phyloP scores from a whole-genome alignment of 2,888 invertebrate species.

The Criorhina ranunculi region DNA sequence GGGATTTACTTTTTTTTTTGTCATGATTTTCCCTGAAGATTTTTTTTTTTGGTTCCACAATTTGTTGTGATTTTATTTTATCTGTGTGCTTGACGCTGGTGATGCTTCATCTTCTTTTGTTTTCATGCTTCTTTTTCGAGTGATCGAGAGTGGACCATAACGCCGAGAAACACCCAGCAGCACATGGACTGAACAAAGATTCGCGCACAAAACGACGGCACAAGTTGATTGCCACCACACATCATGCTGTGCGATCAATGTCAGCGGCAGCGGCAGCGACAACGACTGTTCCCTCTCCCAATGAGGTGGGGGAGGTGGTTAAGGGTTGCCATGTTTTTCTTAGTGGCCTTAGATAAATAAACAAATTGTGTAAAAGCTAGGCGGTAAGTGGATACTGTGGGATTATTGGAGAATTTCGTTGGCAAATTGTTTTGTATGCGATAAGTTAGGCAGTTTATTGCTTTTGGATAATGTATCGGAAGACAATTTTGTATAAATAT shows the following conservation, averaged over 20 bases:
- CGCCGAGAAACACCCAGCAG: conserved; percentile 36
- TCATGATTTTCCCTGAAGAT: conserved; percentile 37
- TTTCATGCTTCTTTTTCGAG: conserved; percentile 31
- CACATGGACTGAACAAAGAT: conserved; percentile 49
- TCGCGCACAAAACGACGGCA: conserved; percentile 41
- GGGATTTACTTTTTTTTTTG: conserved; percentile 34
- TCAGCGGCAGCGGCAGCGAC: conserved; percentile 37
- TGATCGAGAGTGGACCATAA: conserved; percentile 46
- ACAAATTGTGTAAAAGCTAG: not conserved
- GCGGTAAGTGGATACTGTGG: conserved; percentile 23
- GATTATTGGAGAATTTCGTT: conserved; percentile 9
- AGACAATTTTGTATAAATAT: conserved; percentile 2
- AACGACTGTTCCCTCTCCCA: conserved; percentile 16
- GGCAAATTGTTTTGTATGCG: not conserved
- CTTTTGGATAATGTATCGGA: conserved; percentile 9
- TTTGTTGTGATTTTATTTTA: conserved; percentile 43
- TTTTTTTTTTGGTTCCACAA: conserved; percentile 18
- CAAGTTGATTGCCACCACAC: conserved; percentile 65
- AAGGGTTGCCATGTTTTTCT: conserved; percentile 56
- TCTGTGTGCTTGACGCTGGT: conserved; percentile 16
- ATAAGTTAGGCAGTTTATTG: conserved; percentile 9
- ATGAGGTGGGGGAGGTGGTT: conserved; percentile 42
- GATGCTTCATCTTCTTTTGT: conserved; percentile 48
- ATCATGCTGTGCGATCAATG: conserved; percentile 67
- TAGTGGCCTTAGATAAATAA: conserved; percentile 2